Evolutionary conservation across 1,140 invertebrate genomes (phyloP).

Genomic region (Sitobion miscanthi): DNA sequence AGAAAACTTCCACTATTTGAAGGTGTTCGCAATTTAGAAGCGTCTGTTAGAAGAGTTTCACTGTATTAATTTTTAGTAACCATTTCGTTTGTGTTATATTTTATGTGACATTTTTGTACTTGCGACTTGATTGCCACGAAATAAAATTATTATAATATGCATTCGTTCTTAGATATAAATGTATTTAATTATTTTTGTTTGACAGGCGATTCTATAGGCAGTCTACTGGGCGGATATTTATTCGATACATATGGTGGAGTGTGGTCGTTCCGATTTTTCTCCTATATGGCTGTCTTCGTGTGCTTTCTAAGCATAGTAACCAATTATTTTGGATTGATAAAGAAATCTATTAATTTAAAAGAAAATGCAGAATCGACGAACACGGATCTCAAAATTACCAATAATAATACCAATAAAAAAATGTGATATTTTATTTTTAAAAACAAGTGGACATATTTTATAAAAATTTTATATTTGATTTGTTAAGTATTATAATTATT

Average conservation of each 20-base stretch:
- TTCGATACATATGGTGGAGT: constrained; percentile 69
- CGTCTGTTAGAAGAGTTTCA: too few species aligned
- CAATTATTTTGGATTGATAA: neutral
- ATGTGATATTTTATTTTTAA: neutral
- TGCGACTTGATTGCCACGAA: rapidly evolving
- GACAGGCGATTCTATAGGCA: constrained; percentile 75
- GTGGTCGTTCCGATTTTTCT: neutral
- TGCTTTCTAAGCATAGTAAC: neutral
- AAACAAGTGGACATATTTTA: neutral
- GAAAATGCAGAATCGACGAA: neutral
- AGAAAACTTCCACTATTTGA: too few species aligned
- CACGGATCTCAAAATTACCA: neutral
- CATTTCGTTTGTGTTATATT: neutral
- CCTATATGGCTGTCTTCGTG: neutral
- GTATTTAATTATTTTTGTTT: neutral
- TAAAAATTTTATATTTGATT: neutral
- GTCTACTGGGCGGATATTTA: constrained; percentile 75
- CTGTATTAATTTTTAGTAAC: neutral
- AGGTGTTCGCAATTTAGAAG: too few species aligned
- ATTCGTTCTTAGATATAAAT: neutral
- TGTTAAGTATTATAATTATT: neutral
- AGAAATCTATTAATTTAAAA: neutral
- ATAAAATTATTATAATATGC: neutral
- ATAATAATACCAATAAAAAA: neutral
- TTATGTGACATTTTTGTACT: neutral